phyloP scores from a whole-genome alignment of 2,888 invertebrate species.

The Yponomeuta plumbellus region DNA sequence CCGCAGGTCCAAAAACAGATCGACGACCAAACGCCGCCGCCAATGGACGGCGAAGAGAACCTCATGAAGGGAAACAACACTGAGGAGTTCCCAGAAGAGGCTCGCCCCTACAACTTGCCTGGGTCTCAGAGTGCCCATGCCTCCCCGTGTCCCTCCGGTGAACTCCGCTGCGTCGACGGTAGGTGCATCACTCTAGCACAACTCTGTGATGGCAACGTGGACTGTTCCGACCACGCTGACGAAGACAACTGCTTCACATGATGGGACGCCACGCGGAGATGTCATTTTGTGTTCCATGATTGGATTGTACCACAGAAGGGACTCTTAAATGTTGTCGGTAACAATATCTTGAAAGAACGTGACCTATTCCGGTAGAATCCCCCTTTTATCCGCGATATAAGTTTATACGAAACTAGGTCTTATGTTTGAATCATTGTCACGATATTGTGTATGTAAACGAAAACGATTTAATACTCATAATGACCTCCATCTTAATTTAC shows the following conservation, averaged over 20 bases:
- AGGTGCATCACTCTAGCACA: conserved; percentile 79
- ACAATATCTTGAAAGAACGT: not conserved
- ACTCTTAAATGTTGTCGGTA: not conserved
- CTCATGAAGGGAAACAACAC: not conserved
- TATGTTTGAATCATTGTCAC: not conserved
- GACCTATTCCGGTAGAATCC: not conserved
- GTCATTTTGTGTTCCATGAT: not conserved
- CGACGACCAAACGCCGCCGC: conserved; percentile 18
- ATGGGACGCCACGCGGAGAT: conserved; percentile 21
- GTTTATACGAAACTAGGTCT: not conserved
- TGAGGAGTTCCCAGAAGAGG: not conserved
- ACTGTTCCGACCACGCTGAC: conserved; percentile 80
- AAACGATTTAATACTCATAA: not conserved
- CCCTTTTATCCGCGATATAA: too few species aligned
- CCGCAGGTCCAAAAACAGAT: conserved; percentile 8
- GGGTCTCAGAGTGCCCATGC: conserved; percentile 43
- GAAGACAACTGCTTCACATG: conserved; percentile 79
- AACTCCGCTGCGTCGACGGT: conserved; percentile 79
- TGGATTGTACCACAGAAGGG: not conserved
- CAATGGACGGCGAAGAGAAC: not conserved
- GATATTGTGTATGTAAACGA: not conserved
- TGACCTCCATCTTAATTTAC: not conserved
- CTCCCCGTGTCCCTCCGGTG: conserved; percentile 71
- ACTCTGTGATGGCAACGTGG: conserved; percentile 77
- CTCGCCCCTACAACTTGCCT: not conserved